A percentile compares a stretch with the other conserved stretches of the same genome.
Conservation (phyloP, 2,888 invertebrate genomes). For the Dasypolia templi region DNA sequence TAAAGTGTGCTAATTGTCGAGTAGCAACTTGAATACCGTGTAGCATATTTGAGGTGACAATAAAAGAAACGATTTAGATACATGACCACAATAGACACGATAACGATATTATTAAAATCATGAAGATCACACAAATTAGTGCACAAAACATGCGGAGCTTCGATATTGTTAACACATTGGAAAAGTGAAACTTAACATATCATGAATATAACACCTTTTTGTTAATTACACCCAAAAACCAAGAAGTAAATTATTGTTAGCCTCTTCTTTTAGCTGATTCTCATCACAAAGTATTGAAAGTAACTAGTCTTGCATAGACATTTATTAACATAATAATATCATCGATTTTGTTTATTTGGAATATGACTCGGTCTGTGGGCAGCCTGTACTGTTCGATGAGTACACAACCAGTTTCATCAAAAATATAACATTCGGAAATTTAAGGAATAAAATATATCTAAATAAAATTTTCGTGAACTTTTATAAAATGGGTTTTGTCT, state of each 20-base stretch:
- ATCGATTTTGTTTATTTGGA: slow-evolving; percentile 60
- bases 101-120: slow-evolving; percentile 54
- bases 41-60: slow-evolving; percentile 23
- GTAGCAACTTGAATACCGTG: not conserved
- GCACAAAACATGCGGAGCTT: slow-evolving; percentile 73
- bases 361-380: slow-evolving; percentile 69
- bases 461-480: slow-evolving; percentile 50
- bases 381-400: slow-evolving; percentile 75
- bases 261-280: slow-evolving; percentile 33
- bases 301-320: slow-evolving; percentile 57
- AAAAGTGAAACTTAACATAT: slow-evolving; percentile 40
- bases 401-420: slow-evolving; percentile 74
- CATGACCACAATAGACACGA: slow-evolving; percentile 20
- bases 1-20: slow-evolving; percentile 18
- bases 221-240: slow-evolving; percentile 50
- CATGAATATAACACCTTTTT: slow-evolving; percentile 44
- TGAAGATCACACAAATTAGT: slow-evolving; percentile 82
- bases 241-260: slow-evolving; percentile 34
- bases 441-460: slow-evolving; percentile 50
- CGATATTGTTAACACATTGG: slow-evolving; percentile 51
- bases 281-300: slow-evolving; percentile 39
- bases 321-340: slow-evolving; percentile 54
- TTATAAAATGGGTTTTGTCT: slow-evolving; percentile 55
- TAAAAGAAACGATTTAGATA: slow-evolving; percentile 1
- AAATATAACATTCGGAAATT: slow-evolving; percentile 57